Conservation (phyloP, 2,797 vertebrate species). For the Discoglossus pictus region DNA sequence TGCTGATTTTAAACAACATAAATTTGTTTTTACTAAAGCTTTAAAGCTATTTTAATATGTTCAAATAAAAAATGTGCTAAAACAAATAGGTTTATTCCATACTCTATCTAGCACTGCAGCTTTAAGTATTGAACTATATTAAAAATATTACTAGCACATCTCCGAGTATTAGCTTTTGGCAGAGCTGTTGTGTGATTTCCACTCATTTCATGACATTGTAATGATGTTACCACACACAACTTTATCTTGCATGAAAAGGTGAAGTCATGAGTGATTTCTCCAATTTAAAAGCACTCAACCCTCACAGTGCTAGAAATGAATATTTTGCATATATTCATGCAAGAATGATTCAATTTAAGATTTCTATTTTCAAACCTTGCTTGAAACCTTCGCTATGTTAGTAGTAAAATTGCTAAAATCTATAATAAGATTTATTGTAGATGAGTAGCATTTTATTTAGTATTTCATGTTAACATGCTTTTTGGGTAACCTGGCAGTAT, state of each 20-base stretch:
- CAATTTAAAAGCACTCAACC: conserved; percentile 99
- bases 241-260: conserved; percentile 99
- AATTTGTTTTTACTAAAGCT: neutral
- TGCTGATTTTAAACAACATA: conserved; percentile 1
- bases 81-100: conserved; percentile 54
- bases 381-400: conserved; percentile 89
- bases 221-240: conserved; percentile 96
- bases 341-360: conserved; percentile 99
- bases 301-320: conserved; percentile 98
- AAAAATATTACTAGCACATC: conserved; percentile 78
- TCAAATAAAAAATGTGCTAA: neutral
- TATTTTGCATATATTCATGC: conserved; percentile 99
- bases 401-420: conserved; percentile 89
- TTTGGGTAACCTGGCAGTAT: conserved; percentile 74
- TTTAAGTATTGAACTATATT: conserved; percentile 83
- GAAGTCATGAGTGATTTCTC: conserved; percentile 99
- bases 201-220: conserved; percentile 92
- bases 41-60: neutral
- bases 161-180: conserved; percentile 81
- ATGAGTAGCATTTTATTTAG: conserved; percentile 84
- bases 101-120: conserved; percentile 66
- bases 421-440: conserved; percentile 85
- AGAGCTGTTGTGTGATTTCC: conserved; percentile 81
- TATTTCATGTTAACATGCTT: conserved; percentile 83
- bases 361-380: conserved; percentile 98